Evolutionary conservation across 2,113 vertebrate species (phyloP).

Genomic region (Tachysurus vachellii): DNA sequence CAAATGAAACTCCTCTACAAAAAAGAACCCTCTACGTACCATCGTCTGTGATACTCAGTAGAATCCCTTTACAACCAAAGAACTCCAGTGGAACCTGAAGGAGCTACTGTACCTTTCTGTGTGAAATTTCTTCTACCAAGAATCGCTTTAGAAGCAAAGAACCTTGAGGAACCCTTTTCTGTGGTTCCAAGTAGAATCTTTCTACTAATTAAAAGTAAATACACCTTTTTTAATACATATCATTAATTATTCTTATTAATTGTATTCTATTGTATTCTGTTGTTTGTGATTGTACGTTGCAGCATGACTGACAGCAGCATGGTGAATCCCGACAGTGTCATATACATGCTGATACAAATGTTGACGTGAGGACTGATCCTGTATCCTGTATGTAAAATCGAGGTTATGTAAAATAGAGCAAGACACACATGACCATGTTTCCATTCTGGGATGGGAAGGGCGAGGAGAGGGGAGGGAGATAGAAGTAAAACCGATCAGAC

Average conservation of each 20-base stretch:
- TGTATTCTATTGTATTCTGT: not conserved
- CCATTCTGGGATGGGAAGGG: slow-evolving; percentile 5
- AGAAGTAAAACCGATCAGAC: not conserved
- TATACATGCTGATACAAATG: slow-evolving; percentile 13
- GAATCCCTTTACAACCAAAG: no score
- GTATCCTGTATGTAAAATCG: slow-evolving; percentile 31
- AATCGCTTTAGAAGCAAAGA: not conserved
- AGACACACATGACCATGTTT: slow-evolving; percentile 25
- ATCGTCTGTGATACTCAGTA: no score
- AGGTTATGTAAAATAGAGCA: slow-evolving; percentile 34
- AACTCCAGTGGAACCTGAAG: no score
- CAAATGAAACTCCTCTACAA: no score
- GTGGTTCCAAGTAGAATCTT: not conserved
- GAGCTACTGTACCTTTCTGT: no score
- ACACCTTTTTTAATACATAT: not conserved
- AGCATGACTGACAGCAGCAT: not conserved
- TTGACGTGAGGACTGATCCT: slow-evolving; percentile 18
- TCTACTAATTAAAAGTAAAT: not conserved
- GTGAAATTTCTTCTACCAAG: not conserved
- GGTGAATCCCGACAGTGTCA: not conserved
- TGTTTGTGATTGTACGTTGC: not conserved
- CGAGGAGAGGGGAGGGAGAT: not conserved
- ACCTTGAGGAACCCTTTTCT: not conserved
- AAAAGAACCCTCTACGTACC: no score
- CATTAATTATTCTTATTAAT: not conserved